A percentile compares a stretch with the other conserved stretches of the same genome.
These are phyloP conservation scores for Vesta saturnalis DNA, from an alignment of 2,888 invertebrate genomes.

Conservation along the genomic window DNA sequence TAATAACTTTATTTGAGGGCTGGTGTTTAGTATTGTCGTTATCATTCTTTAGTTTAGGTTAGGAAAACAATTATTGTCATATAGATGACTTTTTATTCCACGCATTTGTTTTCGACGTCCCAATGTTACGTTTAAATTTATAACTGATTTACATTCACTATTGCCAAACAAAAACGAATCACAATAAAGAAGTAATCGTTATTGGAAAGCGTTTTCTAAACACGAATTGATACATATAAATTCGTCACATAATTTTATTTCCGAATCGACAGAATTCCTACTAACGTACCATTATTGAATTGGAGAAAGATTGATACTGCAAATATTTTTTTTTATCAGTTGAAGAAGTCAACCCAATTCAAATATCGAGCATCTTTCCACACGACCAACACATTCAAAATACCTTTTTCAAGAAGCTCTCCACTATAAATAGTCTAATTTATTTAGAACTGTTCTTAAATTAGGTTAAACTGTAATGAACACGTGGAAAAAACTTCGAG, in stretches of 20 bases:
- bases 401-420: background rate
- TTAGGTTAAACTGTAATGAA: background rate
- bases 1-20: slow-evolving; percentile 20
- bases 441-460: background rate
- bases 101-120: too few relatives aligned
- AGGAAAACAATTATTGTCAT: background rate
- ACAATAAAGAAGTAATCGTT: background rate
- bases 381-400: background rate
- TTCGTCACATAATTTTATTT: slow-evolving; percentile 4
- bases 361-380: background rate
- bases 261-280: background rate
- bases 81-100: background rate
- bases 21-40: slow-evolving; percentile 18
- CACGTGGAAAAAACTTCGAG: too few relatives aligned
- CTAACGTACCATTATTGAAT: slow-evolving; percentile 6
- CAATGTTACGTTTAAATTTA: too few relatives aligned
- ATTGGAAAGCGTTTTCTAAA: background rate
- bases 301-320: slow-evolving; percentile 1
- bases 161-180: background rate
- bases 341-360: background rate
- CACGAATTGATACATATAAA: background rate
- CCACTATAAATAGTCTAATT: too few relatives aligned
- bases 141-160: background rate
- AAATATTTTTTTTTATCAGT: slow-evolving; percentile 2
- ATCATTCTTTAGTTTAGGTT: slow-evolving; percentile 11